Conservation (phyloP, 2,113 vertebrate species). For the Cephalopholis sonnerati region DNA sequence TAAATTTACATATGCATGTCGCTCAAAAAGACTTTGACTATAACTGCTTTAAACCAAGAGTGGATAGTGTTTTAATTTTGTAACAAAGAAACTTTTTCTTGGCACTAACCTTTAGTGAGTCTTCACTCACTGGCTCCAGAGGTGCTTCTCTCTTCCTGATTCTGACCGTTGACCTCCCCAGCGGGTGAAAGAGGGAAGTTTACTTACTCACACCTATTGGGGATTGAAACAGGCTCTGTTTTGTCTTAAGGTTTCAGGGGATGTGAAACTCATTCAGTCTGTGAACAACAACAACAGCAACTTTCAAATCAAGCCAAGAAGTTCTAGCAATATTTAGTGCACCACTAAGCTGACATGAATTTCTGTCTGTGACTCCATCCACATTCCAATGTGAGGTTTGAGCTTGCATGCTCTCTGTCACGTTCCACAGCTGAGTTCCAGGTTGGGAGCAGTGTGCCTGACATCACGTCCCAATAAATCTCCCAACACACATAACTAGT, state of each 20-base stretch:
- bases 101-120: not conserved
- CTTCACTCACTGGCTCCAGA: not conserved
- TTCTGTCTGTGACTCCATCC: slow-evolving; percentile 14
- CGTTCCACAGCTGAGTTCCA: slow-evolving; percentile 44
- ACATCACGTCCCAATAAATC: slow-evolving; percentile 20
- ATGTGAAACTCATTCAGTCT: not conserved
- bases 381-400: not conserved
- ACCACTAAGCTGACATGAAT: not conserved
- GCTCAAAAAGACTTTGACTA: not conserved
- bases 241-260: not conserved
- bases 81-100: not conserved
- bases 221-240: not conserved
- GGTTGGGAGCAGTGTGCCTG: slow-evolving; percentile 6
- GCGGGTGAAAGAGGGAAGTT: not conserved
- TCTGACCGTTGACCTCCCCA: slow-evolving; percentile 33
- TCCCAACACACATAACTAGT: not conserved
- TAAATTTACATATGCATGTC: not conserved
- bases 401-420: slow-evolving; percentile 52
- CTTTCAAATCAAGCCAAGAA: not conserved
- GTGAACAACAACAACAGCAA: not conserved
- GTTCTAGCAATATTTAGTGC: not conserved
- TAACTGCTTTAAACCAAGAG: not conserved
- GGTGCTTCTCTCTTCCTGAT: not conserved
- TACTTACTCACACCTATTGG: not conserved
- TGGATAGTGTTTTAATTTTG: not conserved